Base-by-base conservation (phyloP, 2,797 vertebrate species). In the Girardinus metallicus region DNA sequence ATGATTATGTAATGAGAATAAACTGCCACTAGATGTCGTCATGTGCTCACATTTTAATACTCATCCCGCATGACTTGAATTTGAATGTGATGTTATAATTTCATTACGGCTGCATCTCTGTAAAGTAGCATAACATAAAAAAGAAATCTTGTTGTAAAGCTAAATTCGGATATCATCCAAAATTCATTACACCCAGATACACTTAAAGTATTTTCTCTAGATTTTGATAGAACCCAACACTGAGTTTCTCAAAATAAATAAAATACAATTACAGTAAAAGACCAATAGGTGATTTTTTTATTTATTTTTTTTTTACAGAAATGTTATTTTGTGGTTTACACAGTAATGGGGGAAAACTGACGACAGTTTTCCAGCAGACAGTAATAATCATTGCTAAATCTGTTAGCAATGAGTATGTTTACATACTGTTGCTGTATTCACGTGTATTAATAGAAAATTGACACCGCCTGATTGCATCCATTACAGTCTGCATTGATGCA, bases 21-120 rank as follows among this genome's bases (percentile, higher is more conserved):
- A 46, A 12, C 2, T 34, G 43, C 84, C 93, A 77, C 91, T 57
- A 86, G 91, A 39, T 82, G 93, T 78, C 92, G 36, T 49, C 1
- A 0, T 36, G 77, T 64, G 60, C 31, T 18, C 13, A 31, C 3
- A 9, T 9, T 26, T 29, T 15, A 57, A 15, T 36, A 5, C 23
- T n/a, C 9, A 23, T 36, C 12, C 70, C 3, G 5, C 12, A 16
- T 2, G 21, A 44, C 41, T 8, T 71, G 41, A 29, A 68, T 41
- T 26, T 68, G 18, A 66, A 66, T 21, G 11, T 21, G 31, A 18
- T 7, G 5, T n/a, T 70, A n/a, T 43, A 41, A 11, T 70, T 41
- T 70, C 4, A 70, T 70, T 41, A 71, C 1, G 4, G 23, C 0
- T 23, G 11, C 7, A 41, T 23, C 34, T 39, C 3, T 16, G 60